Base-by-base conservation (phyloP, 1,140 invertebrate genomes). In the Temnothorax longispinosus region DNA sequence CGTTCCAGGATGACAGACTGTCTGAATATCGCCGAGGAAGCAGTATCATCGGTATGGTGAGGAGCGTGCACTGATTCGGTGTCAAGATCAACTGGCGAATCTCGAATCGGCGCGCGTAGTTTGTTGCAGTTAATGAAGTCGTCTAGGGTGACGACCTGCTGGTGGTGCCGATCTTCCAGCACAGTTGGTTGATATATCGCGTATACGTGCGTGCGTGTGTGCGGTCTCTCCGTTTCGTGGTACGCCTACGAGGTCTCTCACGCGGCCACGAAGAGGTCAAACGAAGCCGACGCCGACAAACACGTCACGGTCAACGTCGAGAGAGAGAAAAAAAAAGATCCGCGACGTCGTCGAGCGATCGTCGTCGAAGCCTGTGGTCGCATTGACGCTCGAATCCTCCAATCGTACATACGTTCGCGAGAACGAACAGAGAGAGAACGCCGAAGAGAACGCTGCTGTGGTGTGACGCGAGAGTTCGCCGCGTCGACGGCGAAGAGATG, bases 91-190 rank as follows among this genome's bases (percentile, higher is more conserved):
- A 35, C 44, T 47, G 38, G 56, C 58, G 18, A 44, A 38, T 80
- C 27, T 58, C 52, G 54, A 52, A 52, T 32, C 38, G 77, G 35
- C 13, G 21, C 41, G 38, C n/a, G 15, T 27, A 27, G 27, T 35
- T 27, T 38, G 54, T 15, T 32, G 38, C n/a, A 15, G n/a, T 75
- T 76, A 35, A 89, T 89, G 88, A 75, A 76, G 84, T 44, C 69
- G 32, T 38, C 52, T 47, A 4, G 56, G 11, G 50, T 32, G 32
- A 38, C 38, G 62, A 76, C 47, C 21, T 11, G 21, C 27, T 32
- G 44, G n/a, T 32, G 50, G 38, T 72, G 50, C 58, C 27, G 21
- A 87, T 76, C 52, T 54, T 52, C 50, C 44, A 47, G 3, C 50
- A 21, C 4, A 21, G 54, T 44, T 7, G 50, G n/a, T 64, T 89